phyloP scores from a whole-genome alignment of 2,888 invertebrate genomes.

The Helicoverpa assulta region DNA sequence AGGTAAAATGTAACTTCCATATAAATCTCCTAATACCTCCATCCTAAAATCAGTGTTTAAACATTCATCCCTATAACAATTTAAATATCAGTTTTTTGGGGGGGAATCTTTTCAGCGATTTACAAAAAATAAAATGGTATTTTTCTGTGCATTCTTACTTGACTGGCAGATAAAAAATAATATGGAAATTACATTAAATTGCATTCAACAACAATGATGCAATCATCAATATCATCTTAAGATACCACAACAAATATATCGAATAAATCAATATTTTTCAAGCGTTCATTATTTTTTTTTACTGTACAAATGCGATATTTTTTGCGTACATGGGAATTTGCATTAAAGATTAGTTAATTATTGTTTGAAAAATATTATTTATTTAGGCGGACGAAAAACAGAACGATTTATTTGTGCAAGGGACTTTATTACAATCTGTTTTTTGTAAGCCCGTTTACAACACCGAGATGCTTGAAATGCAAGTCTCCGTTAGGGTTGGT shows the following conservation, averaged over 20 bases:
- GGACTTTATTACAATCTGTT: conserved; percentile 37
- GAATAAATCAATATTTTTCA: conserved; percentile 64
- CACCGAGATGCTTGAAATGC: conserved; percentile 54
- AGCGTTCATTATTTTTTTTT: conserved; percentile 40
- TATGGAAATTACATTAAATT: conserved; percentile 82
- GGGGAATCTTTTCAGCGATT: conserved; percentile 21
- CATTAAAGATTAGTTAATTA: conserved; percentile 39
- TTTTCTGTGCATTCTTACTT: conserved; percentile 19
- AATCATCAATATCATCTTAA: conserved; percentile 42
- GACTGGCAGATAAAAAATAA: conserved; percentile 56
- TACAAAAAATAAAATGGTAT: conserved; percentile 13
- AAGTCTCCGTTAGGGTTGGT: conserved; percentile 35
- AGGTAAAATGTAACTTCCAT: conserved; percentile 82
- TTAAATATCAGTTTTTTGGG: conserved; percentile 24
- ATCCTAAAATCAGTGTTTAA: conserved; percentile 63
- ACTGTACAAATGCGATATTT: conserved; percentile 33
- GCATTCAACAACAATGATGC: conserved; percentile 52
- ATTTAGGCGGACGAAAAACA: conserved; percentile 60
- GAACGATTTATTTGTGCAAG: conserved; percentile 10
- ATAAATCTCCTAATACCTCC: conserved; percentile 62
- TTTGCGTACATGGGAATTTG: conserved; percentile 28
- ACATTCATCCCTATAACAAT: conserved; percentile 67
- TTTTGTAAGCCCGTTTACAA: conserved; percentile 57
- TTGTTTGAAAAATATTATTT: conserved; percentile 65
- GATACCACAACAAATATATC: conserved; percentile 42